Conservation (phyloP, 1,140 invertebrate species). For the Caenorhabditis remanei region DNA sequence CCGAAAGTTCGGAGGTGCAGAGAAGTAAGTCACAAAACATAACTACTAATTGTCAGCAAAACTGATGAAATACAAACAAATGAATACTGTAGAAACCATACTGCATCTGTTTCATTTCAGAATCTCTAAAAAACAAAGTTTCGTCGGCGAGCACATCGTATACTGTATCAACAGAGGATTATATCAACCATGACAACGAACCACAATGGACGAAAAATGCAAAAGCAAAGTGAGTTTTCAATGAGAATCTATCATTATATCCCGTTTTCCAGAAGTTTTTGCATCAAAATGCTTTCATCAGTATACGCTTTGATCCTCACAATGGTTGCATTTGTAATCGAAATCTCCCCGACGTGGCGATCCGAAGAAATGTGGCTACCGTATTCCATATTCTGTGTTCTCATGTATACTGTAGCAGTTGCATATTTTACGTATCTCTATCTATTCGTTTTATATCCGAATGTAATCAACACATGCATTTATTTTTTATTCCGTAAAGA, state of each 20-base stretch:
- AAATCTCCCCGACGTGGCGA: constrained; percentile 76
- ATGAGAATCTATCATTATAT: background rate
- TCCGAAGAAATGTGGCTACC: constrained; percentile 56
- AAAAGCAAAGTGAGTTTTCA: background rate
- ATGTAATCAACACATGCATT: constrained; percentile 15
- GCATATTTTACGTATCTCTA: constrained; percentile 12
- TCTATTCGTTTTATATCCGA: constrained; percentile 17
- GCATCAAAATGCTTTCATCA: constrained; percentile 72
- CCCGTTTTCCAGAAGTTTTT: constrained; percentile 71
- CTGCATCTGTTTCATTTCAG: background rate
- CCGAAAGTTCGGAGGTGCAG: constrained; percentile 13
- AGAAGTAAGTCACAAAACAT: background rate
- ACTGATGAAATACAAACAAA: background rate
- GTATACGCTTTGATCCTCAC: constrained; percentile 75
- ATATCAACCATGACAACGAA: constrained; percentile 8
- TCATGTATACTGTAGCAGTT: constrained; percentile 23
- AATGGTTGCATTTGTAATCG: constrained; percentile 74
- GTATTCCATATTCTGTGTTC: constrained; percentile 18
- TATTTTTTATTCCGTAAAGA: background rate
- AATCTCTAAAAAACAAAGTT: constrained; percentile 21
- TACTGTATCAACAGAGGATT: background rate
- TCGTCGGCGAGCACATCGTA: constrained; percentile 11
- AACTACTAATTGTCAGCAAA: constrained; percentile 1
- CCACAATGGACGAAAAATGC: background rate
- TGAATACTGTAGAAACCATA: background rate